Evolutionary conservation across 2,888 invertebrate genomes (phyloP), one percentile per base, ranked within the genome.

Genomic region (Holacanthella duospinosa): DNA sequence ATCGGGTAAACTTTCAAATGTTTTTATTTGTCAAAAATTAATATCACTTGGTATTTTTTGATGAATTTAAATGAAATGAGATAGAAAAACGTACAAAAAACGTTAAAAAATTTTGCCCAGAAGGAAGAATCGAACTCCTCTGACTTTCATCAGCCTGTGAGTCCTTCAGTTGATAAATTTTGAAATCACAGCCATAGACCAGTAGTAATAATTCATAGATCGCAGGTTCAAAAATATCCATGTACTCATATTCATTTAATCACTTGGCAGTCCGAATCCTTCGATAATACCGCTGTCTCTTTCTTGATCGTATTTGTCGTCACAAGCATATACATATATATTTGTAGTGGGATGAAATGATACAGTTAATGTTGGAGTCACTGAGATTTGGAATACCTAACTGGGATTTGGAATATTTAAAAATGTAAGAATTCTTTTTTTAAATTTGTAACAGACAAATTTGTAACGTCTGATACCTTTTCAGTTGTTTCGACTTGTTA

Each of bases 291-390:
- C 95, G 0, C 92, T 88, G 76, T 93, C 93, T 1, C 91, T 80
- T 74, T 92, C 88, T 60, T 91, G 79, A 73, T 92, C 89, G 69
- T 87, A 86, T 75, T 82, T 85, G 66, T 88, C 96, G 76, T 97
- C 96, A 77, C 96, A 96, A 0, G 96, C 95, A 78, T 89, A 99
- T 0, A 99, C 99, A 59, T 96, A 80, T 29, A 99, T 82, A 78
- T 94, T 89, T 63, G 86, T 83, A 62, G 87, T 85, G 0, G 92
- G 92, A 78, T 97, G 94, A 94, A 96, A 99, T 0, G 96, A 90
- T 0, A 97, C 90, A 0, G 95, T 93, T 79, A 96, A 97, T 3
- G 96, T 96, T 0, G 96, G 93, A 2, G 93, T 89, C 72, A 94
- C 93, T 0, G 88, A 85, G 62, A 95, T 88, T 75, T 93, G 89